Evolutionary conservation across 1,140 invertebrate species (phyloP), one percentile per base, ranked within the genome.

Genomic region (Bactericera cockerelli): DNA sequence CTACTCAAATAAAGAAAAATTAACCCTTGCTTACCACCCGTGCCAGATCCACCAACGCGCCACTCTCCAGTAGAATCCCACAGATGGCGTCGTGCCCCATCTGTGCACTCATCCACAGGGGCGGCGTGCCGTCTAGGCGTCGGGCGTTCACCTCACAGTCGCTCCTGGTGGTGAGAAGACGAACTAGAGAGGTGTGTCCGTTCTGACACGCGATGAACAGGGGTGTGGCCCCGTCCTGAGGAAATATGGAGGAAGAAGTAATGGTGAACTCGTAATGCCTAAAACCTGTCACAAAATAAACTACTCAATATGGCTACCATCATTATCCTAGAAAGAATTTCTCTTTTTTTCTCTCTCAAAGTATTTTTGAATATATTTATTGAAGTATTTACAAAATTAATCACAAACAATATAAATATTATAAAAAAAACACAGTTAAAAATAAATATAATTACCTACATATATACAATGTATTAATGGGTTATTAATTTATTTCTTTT

Each of bases 21-120:
- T n/a, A n/a, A n/a, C n/a, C n/a, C n/a, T n/a, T n/a, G n/a, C n/a
- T n/a, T n/a, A n/a, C n/a, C n/a, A n/a, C n/a, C n/a, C n/a, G n/a
- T 2, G 82, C 78, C 24, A 83, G 76, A 72, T 96, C 88, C 26
- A 91, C 83, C 64, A 78, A 74, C 31, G 89, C 89, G 26, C 87
- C 86, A 59, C 79, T 77, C 68, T 81, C 80, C 26, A 91, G 73
- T 55, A 96, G 74, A 61, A 84, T 75, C 58, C 81, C 77, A 24
- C 89, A 89, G 39, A 92, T 81, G 65, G 83, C 79, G 69, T 84
- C 81, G 71, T 92, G 87, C 11, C 91, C 91, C 83, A 93, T 92
- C 79, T 96, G 93, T 39, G 88, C 80, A 2, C 90, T 85, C 66
- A 96, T 94, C 89, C 90, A 95, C 38, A 96, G 77, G 28, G 92